Evolutionary conservation across 2,113 vertebrate species (phyloP).

Genomic region (Vanacampus margaritifer): DNA sequence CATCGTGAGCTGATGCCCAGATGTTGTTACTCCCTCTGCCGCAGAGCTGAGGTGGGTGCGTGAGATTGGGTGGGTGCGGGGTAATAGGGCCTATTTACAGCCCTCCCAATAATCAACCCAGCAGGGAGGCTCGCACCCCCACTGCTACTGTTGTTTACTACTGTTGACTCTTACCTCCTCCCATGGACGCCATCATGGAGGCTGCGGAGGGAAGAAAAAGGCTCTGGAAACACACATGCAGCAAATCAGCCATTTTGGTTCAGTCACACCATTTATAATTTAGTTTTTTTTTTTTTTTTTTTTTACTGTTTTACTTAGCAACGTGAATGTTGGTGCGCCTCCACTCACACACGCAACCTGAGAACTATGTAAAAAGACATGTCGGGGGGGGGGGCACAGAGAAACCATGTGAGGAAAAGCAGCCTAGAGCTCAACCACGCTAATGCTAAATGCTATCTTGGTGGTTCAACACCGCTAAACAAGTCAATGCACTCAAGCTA

Average conservation of each 20-base stretch:
- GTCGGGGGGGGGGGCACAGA: too few species aligned
- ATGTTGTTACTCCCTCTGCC: slow-evolving; percentile 57
- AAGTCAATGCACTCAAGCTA: too few species aligned
- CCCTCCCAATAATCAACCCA: slow-evolving; percentile 66
- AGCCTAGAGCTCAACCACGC: too few species aligned
- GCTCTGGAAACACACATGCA: neutral
- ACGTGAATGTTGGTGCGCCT: too few species aligned
- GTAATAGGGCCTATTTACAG: slow-evolving; percentile 46
- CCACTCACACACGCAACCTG: too few species aligned
- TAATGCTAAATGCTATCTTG: too few species aligned
- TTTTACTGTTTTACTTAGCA: too few species aligned
- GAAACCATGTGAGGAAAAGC: too few species aligned
- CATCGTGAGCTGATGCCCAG: slow-evolving; percentile 52
- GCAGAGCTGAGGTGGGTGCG: slow-evolving; percentile 37
- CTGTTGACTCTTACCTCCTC: slow-evolving; percentile 59
- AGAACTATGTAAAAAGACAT: too few species aligned
- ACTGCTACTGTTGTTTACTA: slow-evolving; percentile 62
- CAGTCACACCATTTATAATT: too few species aligned
- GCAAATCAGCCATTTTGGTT: neutral
- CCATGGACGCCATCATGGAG: neutral
- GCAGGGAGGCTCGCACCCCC: slow-evolving; percentile 48
- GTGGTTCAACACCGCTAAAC: too few species aligned
- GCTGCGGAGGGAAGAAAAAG: neutral
- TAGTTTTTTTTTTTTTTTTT: too few species aligned
- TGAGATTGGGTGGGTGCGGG: neutral